Evolutionary conservation across 2,113 vertebrate genomes (phyloP), one percentile per base, ranked within the genome.

Genomic region (Platichthys stellatus): DNA sequence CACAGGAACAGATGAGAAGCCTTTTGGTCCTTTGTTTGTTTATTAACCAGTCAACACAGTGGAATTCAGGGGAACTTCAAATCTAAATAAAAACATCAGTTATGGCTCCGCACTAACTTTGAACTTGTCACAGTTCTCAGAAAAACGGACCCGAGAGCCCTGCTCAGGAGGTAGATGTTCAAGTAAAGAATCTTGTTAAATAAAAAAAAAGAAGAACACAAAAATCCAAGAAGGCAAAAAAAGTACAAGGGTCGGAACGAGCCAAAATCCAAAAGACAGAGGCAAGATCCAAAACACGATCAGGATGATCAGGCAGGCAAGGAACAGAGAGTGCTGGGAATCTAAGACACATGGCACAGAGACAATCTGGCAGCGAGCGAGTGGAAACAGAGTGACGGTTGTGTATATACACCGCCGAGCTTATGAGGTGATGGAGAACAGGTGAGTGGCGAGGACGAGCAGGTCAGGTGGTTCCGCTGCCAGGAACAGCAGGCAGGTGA

Each of bases 41-140:
- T 18, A 18, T 35, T 24, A 80, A 21, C 49, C 23, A 57, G 14
- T 61, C 69, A 81, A 63, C 49, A 58, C 47, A 35, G 10, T 64
- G 51, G 2, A 23, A 26, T 2, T 43, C 40, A 12, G 40, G 40
- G 31, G 7, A 57, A n/a, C 21, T n/a, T 58, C 28, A 65, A 49
- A 60, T 69, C 59, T 10, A 35, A 66, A 31, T 28, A 31, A 65
- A 28, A 28, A 20, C 1, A 15, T 35, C 49, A 62, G 18, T 71
- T 63, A 20, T 62, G 57, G 75, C 54, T 63, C 43, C 9, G 3
- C 1, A 26, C 45, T 47, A 51, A 51, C 4, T 62, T 21, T 20
- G 20, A 45, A 68, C 24, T 28, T 40, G 38, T 59, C 23, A 23
- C 17, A n/a, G 9, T 3, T 38, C 31, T 40, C 28, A 45, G 38